Conservation (phyloP, 2,797 vertebrate genomes). For the Petrocephalus sullivani region DNA sequence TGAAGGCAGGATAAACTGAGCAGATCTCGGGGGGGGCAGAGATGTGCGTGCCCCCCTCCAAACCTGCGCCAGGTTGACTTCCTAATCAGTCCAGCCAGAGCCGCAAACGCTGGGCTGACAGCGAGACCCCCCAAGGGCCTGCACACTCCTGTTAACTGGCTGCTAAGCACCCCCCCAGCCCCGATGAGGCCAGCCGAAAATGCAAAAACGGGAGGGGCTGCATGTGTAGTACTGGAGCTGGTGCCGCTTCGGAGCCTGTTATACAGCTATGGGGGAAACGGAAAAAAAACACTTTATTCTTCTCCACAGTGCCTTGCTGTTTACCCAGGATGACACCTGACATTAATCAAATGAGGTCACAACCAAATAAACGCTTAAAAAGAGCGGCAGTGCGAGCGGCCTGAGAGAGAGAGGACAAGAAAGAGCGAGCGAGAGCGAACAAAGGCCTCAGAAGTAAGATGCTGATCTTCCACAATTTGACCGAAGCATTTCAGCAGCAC, state of each 20-base stretch:
- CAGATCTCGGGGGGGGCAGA: conserved; percentile 34
- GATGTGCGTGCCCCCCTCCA: conserved; percentile 16
- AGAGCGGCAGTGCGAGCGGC: not conserved
- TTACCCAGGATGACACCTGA: not conserved
- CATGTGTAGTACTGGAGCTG: not conserved
- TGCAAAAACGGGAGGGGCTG: not conserved
- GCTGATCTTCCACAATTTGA: conserved; percentile 12
- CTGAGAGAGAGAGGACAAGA: not conserved
- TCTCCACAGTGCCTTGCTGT: not conserved
- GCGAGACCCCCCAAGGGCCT: not conserved
- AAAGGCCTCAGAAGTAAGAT: conserved; percentile 5
- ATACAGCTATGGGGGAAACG: not conserved
- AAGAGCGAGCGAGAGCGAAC: not conserved
- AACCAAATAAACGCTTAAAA: conserved; percentile 9
- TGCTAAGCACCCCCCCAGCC: not conserved
- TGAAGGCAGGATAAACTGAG: conserved; percentile 40
- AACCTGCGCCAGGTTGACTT: not conserved
- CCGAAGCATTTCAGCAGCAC: not conserved
- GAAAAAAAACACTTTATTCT: not conserved
- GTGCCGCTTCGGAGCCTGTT: not conserved
- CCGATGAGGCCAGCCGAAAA: not conserved
- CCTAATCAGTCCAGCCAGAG: not conserved
- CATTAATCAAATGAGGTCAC: conserved; percentile 17
- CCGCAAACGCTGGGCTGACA: not conserved
- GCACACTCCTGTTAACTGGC: not conserved